Conservation (phyloP, 2,888 invertebrate species). For the Drosophila subquinaria region DNA sequence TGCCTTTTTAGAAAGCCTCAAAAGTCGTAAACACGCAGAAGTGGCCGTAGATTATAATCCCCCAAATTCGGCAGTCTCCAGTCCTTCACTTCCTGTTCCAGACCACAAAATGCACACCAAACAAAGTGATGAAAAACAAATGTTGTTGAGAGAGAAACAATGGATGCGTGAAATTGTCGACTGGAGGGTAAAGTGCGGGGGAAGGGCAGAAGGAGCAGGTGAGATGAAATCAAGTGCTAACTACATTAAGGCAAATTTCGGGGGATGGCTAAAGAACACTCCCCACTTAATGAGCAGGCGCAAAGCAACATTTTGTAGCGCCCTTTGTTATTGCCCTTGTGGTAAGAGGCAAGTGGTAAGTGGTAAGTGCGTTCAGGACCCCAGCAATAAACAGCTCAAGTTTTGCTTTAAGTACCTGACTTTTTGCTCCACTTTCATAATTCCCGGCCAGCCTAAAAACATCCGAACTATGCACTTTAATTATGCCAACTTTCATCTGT, state of each 20-base stretch:
- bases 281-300: conserved; percentile 38
- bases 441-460: conserved; percentile 14
- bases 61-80: background rate
- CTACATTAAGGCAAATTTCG: conserved; percentile 63
- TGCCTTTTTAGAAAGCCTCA: conserved; percentile 24
- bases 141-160: conserved; percentile 71
- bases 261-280: conserved; percentile 11
- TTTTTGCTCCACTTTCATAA: conserved; percentile 22
- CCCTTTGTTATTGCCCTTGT: conserved; percentile 46
- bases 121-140: conserved; percentile 80
- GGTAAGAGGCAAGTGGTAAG: conserved; percentile 38
- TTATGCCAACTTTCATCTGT: background rate
- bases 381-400: conserved; percentile 58
- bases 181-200: background rate
- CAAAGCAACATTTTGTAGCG: conserved; percentile 47
- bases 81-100: background rate
- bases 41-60: conserved; percentile 55
- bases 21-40: conserved; percentile 65
- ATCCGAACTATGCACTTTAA: conserved; percentile 10
- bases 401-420: conserved; percentile 24
- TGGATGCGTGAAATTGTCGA: conserved; percentile 72
- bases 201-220: conserved; percentile 28
- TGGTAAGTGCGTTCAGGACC: conserved; percentile 67
- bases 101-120: conserved; percentile 61
- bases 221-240: conserved; percentile 67